A percentile compares a stretch with the other conserved stretches of the same genome.
These are phyloP conservation scores for Hydrolagus colliei DNA, from an alignment of 2,797 vertebrate species.

Conservation along the genomic window DNA sequence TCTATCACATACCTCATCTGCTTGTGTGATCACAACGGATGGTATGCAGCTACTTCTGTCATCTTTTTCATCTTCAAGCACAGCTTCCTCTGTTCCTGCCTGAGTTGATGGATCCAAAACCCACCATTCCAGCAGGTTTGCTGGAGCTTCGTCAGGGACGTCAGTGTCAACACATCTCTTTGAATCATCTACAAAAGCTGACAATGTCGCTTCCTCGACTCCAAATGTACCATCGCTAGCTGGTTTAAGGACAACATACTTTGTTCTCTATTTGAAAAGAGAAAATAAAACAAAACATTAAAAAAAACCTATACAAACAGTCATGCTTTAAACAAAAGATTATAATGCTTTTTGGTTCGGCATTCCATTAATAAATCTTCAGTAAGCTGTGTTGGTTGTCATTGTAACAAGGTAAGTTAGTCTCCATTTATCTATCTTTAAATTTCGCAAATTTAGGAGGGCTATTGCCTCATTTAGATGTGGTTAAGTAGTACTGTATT, in stretches of 20 bases:
- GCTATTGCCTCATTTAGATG: background rate
- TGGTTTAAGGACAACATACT: conserved; percentile 40
- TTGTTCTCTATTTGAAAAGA: conserved; percentile 34
- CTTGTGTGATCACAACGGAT: conserved; percentile 61
- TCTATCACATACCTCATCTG: conserved; percentile 69
- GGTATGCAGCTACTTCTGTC: conserved; percentile 43
- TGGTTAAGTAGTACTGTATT: background rate
- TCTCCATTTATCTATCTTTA: conserved; percentile 4
- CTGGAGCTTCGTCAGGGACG: conserved; percentile 43
- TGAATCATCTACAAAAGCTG: conserved; percentile 37
- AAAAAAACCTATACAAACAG: conserved; percentile 2
- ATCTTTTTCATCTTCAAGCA: conserved; percentile 52
- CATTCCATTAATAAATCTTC: background rate
- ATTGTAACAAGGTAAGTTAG: conserved; percentile 1
- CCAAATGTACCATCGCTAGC: background rate
- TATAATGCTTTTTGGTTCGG: background rate
- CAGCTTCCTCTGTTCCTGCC: conserved; percentile 35
- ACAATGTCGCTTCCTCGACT: conserved; percentile 35
- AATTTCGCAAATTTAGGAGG: background rate
- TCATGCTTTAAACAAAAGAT: background rate
- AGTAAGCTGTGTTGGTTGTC: background rate
- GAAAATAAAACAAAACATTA: conserved; percentile 19
- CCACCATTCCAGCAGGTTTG: conserved; percentile 50
- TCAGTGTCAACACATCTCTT: conserved; percentile 33
- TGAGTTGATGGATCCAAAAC: conserved; percentile 45